Conservation (phyloP, 2,888 invertebrate genomes). For the Scrobipalpa atriplicella region DNA sequence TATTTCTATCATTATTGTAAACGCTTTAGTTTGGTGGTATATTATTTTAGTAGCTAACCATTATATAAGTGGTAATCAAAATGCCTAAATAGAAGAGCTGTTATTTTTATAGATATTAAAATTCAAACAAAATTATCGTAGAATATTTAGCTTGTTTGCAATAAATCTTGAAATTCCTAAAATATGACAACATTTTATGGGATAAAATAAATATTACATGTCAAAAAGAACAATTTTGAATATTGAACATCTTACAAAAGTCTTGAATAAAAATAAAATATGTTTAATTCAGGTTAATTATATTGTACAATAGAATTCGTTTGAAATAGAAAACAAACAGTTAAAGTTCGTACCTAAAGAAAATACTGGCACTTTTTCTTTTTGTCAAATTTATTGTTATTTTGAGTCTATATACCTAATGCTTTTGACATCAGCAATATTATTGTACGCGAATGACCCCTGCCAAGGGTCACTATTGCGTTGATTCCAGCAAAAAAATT, state of each 20-base stretch:
- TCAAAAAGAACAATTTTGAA: no score
- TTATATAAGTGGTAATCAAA: background rate
- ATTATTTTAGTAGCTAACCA: background rate
- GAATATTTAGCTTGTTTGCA: no score
- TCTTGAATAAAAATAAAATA: no score
- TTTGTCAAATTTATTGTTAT: background rate
- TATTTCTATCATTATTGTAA: conserved; percentile 11
- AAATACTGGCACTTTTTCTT: background rate
- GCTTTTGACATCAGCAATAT: conserved; percentile 29
- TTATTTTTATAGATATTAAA: background rate
- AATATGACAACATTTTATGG: no score
- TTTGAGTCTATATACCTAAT: background rate
- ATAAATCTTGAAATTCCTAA: no score
- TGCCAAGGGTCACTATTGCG: conserved; percentile 27
- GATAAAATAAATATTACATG: no score
- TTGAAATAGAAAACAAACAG: no score
- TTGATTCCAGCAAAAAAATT: conserved; percentile 38
- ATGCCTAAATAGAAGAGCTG: background rate
- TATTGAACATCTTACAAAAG: no score
- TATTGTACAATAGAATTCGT: no score
- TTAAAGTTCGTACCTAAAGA: no score
- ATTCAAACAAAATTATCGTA: no score
- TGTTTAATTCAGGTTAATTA: no score
- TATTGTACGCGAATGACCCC: conserved; percentile 34
- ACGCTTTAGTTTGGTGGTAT: conserved; percentile 12